Base-by-base conservation (phyloP, 2,797 vertebrate species). In the Lagocephalus sceleratus region DNA sequence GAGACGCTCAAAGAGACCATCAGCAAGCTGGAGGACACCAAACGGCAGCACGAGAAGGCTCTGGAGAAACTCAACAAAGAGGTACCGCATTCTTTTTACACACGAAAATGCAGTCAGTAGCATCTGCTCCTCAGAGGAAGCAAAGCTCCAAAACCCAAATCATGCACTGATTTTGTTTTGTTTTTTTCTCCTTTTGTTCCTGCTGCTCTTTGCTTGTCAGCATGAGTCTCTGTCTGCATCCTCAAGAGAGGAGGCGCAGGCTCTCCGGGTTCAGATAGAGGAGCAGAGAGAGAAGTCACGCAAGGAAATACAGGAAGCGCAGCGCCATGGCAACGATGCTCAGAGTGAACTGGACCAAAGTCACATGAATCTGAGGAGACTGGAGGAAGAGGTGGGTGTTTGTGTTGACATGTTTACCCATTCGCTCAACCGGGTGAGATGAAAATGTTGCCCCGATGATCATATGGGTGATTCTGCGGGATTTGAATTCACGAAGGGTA, bases 201-300 rank as follows among this genome's bases (percentile, higher is more conserved):
- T 17, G 42, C 21, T 19, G 35, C 12, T 59, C 20, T 29, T 42
- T 6, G 25, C 53, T 6, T 57, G 21, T 61, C 68, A 86, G 85
- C 41, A 53, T 9, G 76, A 85, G n/a, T 66, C 75, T 63, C 59
- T 85, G 49, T 60, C 60, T 0, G 0, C 7, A 39, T 84, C 85
- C 57, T 83, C 73, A 29, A 87, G 60, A 61, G 85, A 85, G 53
- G 92, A 94, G 1, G 65, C 85, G n/a, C 85, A 86, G 15, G 39
- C 55, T 32, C 84, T 98, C 47, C 88, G 85, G 69, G 50, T 77
- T 3, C 94, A 98, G 81, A 85, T 98, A 84, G 95, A 98, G 43
- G 96, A 98, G 51, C 93, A 94, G 54, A 93, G 88, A 72, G 96
- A 97, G 54, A 90, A 89, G 56, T 87, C 92, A 1, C 93, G 92